phyloP scores from a whole-genome alignment of 2,888 invertebrate species.

The Acleris laterana region DNA sequence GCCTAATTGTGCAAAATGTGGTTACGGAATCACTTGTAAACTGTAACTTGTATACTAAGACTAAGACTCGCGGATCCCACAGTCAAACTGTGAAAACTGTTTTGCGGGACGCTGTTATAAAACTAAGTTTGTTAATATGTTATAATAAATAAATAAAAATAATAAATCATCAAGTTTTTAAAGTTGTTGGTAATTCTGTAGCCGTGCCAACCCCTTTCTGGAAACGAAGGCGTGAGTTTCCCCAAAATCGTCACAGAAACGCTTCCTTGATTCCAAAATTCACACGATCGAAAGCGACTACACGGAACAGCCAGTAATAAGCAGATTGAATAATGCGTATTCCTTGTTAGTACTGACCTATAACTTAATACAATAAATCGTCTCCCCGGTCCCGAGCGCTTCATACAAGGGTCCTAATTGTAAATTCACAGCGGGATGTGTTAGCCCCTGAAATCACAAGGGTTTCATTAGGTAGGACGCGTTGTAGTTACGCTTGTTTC shows the following conservation, averaged over 20 bases:
- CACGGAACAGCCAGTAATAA: slow-evolving; percentile 13
- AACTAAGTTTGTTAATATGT: too few species aligned
- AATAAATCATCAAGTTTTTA: too few species aligned
- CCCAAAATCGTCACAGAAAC: slow-evolving; percentile 18
- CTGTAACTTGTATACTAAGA: too few species aligned
- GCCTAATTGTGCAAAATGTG: too few species aligned
- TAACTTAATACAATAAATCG: slow-evolving; percentile 42
- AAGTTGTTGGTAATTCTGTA: too few species aligned
- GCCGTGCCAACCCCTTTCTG: too few species aligned
- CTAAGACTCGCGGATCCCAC: too few species aligned
- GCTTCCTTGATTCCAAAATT: slow-evolving; percentile 40
- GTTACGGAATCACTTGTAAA: too few species aligned
- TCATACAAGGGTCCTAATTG: slow-evolving; percentile 44
- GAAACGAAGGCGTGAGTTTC: too few species aligned
- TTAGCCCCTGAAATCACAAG: slow-evolving; percentile 36
- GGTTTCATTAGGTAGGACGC: slow-evolving; percentile 36
- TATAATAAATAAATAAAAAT: too few species aligned
- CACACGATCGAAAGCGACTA: slow-evolving; percentile 2
- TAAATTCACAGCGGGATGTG: slow-evolving; percentile 42
- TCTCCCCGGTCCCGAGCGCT: slow-evolving; percentile 40
- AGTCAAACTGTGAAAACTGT: too few species aligned
- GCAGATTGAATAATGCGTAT: slow-evolving; percentile 33
- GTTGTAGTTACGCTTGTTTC: slow-evolving; percentile 31
- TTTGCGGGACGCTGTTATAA: too few species aligned
- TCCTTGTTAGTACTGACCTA: slow-evolving; percentile 31